Evolutionary conservation across 2,888 invertebrate genomes (phyloP), one percentile per base, ranked within the genome.

Genomic region (Panzeria rudis): DNA sequence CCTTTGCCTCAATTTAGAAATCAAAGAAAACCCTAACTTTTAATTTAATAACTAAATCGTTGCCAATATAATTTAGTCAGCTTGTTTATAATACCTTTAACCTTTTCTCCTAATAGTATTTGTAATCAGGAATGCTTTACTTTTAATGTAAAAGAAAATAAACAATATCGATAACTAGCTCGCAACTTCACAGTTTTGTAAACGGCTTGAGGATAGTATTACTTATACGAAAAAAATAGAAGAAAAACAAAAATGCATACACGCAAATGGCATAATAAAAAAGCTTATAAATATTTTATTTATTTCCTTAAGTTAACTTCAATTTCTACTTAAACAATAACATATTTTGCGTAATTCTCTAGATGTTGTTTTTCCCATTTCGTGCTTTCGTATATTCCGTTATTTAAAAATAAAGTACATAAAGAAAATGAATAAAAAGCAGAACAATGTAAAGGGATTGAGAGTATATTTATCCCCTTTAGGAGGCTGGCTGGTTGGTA

Each of bases 211-310:
- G 17, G 4, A 44, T 50, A 11, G 50, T 9, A 17, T 20, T 38
- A 5, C 7, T 35, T 15, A 13, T 32, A 54, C 13, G 17, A 20
- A 15, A 1, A 50, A n/a, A n/a, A 50, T 35, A 25, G 9, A 59
- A 15, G 1, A 44, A 56, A 47, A 2, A n/a, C 11, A 23, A 41
- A 50, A 25, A 38, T 5, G n/a, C 32, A 54, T 1, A 64, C 73
- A 69, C 77, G 77, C 78, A 75, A 76, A 71, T 82, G 82, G 56
- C 75, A 69, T 66, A 84, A 86, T 75, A 78, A 84, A 77, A 84
- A 73, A 81, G 80, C 73, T 81, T 71, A 77, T 86, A 69, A 72
- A 75, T 69, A 50, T 84, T 77, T 73, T 78, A 82, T 84, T 77
- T 81, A 84, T 81, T 77, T 81, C 68, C 59, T 72, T 41, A 59